Evolutionary conservation across 1,140 invertebrate genomes (phyloP).

Genomic region (Latrodectus geometricus): DNA sequence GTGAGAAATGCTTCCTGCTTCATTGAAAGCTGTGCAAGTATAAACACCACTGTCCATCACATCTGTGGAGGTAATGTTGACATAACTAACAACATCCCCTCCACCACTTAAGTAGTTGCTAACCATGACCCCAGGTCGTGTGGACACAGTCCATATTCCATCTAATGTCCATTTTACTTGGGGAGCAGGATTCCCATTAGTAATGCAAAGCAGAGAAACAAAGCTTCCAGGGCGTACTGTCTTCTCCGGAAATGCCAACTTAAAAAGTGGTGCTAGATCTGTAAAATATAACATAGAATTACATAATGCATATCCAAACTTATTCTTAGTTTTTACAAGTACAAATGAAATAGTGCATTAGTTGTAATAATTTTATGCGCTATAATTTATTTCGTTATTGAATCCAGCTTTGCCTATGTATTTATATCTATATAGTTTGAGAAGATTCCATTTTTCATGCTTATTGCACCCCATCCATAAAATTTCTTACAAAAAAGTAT

Average conservation of each 20-base stretch:
- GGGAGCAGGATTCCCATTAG: constrained; percentile 92
- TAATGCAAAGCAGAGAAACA: constrained; percentile 84
- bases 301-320: too few relatives aligned
- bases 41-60: constrained; percentile 73
- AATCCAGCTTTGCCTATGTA: too few relatives aligned
- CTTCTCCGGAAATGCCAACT: constrained; percentile 69
- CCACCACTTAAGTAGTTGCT: constrained; percentile 54
- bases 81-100: constrained; percentile 81
- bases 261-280: constrained; percentile 44
- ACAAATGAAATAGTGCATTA: too few relatives aligned
- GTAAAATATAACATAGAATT: too few relatives aligned
- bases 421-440: too few relatives aligned
- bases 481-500: too few relatives aligned
- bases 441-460: too few relatives aligned
- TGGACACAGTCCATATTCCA: constrained; percentile 67
- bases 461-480: too few relatives aligned
- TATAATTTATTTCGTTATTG: too few relatives aligned
- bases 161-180: constrained; percentile 87
- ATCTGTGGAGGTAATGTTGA: constrained; percentile 89
- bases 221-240: constrained; percentile 87
- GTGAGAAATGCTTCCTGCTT: constrained; percentile 69
- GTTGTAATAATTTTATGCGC: too few relatives aligned
- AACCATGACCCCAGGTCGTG: constrained; percentile 56
- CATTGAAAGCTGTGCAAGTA: constrained; percentile 68
- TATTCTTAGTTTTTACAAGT: too few relatives aligned